phyloP scores from a whole-genome alignment of 2,113 vertebrate genomes.

The Pardalotus punctatus region DNA sequence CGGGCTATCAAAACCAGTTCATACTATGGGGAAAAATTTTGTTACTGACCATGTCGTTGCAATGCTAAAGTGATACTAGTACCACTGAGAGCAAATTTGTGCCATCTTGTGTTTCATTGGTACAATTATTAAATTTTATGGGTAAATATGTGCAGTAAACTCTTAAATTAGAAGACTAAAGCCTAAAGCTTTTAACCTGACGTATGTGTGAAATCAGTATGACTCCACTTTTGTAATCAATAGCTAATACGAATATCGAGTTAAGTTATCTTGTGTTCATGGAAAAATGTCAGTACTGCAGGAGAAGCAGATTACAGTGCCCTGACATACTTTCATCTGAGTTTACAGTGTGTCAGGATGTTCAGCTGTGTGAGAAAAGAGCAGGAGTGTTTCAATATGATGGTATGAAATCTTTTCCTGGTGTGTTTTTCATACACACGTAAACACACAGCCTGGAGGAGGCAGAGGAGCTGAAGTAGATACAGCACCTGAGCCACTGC shows the following conservation, averaged over 20 bases:
- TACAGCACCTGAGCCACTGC: not conserved
- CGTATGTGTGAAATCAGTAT: not conserved
- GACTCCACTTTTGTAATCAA: not conserved
- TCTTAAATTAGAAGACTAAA: not conserved
- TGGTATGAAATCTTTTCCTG: not conserved
- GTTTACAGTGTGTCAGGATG: conserved; percentile 25
- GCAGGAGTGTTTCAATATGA: conserved; percentile 12
- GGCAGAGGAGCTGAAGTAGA: not conserved
- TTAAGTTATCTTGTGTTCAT: not conserved
- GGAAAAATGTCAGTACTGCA: not conserved
- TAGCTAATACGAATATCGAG: not conserved
- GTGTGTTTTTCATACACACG: not conserved
- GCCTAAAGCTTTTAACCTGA: not conserved
- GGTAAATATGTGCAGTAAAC: not conserved
- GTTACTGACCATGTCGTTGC: not conserved
- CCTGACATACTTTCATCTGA: conserved; percentile 19
- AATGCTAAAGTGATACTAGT: not conserved
- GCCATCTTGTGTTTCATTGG: not conserved
- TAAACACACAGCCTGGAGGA: not conserved
- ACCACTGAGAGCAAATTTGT: not conserved
- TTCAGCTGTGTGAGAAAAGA: conserved; percentile 24
- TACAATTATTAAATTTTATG: not conserved
- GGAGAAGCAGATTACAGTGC: conserved; percentile 28
- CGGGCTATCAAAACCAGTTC: not conserved
- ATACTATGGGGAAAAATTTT: not conserved